Percentiles rank a stretch among this genome's conserved stretches.
phyloP scores from a whole-genome alignment of 2,797 vertebrate genomes.

The Sarcophilus harrisii region DNA sequence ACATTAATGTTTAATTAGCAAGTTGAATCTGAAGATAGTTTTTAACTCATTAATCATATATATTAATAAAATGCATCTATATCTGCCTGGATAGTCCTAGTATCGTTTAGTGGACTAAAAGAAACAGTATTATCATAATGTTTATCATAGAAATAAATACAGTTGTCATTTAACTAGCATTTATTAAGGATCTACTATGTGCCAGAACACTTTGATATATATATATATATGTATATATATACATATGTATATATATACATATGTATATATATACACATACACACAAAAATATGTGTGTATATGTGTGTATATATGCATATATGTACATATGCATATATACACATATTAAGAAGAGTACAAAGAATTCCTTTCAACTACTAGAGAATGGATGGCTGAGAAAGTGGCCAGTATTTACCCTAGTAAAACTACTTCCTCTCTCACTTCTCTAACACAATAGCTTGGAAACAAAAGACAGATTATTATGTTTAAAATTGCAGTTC shows the following conservation, averaged over 20 bases:
- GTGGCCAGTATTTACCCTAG: conserved; percentile 83
- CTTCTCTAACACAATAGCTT: conserved; percentile 89
- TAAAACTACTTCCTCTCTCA: conserved; percentile 68
- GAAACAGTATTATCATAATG: conserved; percentile 51
- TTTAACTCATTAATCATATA: conserved; percentile 16
- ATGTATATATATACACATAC: background rate
- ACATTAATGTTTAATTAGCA: background rate
- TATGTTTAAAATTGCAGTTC: conserved; percentile 88
- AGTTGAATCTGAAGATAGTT: background rate
- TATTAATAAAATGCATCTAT: background rate
- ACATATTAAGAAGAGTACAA: conserved; percentile 83
- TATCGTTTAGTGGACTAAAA: conserved; percentile 65
- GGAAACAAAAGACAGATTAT: conserved; percentile 97
- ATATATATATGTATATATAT: too few relatives aligned
- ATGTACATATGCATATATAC: too few relatives aligned
- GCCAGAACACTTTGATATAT: background rate
- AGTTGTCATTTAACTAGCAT: background rate
- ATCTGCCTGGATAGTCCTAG: conserved; percentile 46
- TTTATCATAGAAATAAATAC: conserved; percentile 59
- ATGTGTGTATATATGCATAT: too few relatives aligned
- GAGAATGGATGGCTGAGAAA: conserved; percentile 88
- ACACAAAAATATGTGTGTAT: conserved; percentile 46
- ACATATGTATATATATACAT: conserved; percentile 50
- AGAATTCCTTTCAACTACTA: conserved; percentile 91
- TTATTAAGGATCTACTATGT: background rate